Conservation (phyloP, 2,113 vertebrate genomes). For the Phaethon lepturus region DNA sequence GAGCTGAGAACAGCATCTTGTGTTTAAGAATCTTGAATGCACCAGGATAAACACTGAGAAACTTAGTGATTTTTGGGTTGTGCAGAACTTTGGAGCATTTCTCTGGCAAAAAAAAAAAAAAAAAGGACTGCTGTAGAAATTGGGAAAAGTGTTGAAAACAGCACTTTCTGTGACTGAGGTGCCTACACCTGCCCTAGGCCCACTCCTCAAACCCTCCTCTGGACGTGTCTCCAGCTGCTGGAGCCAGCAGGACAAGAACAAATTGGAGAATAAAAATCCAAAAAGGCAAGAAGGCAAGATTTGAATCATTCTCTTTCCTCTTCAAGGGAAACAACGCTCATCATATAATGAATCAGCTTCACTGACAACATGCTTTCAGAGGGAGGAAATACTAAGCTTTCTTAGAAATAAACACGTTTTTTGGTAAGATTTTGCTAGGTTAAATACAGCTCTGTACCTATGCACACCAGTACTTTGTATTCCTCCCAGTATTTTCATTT, state of each 20-base stretch:
- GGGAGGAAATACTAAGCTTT: neutral
- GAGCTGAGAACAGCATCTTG: neutral
- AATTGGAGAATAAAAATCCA: constrained; percentile 34
- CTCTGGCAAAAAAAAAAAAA: neutral
- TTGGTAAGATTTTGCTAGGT: constrained; percentile 53
- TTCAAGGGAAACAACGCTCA: neutral
- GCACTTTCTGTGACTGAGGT: neutral
- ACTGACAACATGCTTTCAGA: neutral
- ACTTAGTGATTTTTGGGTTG: neutral
- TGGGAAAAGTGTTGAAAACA: neutral
- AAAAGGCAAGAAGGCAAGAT: constrained; percentile 10
- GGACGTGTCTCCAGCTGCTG: neutral
- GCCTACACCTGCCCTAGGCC: neutral
- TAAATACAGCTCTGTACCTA: constrained; percentile 50
- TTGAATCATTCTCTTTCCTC: neutral
- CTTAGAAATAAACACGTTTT: constrained; percentile 18
- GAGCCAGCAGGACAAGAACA: neutral
- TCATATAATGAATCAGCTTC: constrained; percentile 36
- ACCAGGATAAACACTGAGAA: neutral
- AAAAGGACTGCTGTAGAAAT: neutral
- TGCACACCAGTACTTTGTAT: constrained; percentile 73
- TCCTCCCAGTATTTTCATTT: constrained; percentile 79
- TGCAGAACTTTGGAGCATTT: neutral
- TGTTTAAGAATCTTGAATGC: neutral
- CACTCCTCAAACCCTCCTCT: neutral